Conservation (phyloP, 2,888 invertebrate species). For the Pteria penguin region DNA sequence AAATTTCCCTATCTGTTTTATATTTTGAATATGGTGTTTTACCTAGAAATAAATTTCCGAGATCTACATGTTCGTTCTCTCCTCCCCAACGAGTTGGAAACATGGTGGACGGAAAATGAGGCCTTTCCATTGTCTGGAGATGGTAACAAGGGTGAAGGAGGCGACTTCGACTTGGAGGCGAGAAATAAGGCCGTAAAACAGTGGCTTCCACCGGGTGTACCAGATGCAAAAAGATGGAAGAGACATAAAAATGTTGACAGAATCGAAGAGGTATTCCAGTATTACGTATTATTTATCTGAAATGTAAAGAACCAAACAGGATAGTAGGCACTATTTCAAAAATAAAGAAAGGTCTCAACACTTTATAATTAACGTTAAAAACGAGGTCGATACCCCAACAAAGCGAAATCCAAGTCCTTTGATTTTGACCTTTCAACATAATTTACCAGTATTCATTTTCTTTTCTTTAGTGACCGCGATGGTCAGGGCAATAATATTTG, state of each 20-base stretch:
- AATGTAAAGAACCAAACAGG: too few species aligned
- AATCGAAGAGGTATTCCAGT: slow-evolving; percentile 32
- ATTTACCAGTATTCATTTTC: too few species aligned
- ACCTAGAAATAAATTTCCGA: slow-evolving; percentile 19
- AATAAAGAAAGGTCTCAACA: too few species aligned
- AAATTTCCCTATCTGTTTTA: slow-evolving; percentile 29
- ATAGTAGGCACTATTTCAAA: too few species aligned
- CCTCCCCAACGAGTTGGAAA: background rate
- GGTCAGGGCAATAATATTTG: too few species aligned
- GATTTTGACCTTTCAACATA: too few species aligned
- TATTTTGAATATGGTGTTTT: slow-evolving; percentile 23
- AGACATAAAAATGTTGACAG: slow-evolving; percentile 27
- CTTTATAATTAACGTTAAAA: too few species aligned
- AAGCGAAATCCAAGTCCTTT: too few species aligned
- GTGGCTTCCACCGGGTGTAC: slow-evolving; percentile 35
- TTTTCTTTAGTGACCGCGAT: too few species aligned
- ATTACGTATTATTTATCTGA: too few species aligned
- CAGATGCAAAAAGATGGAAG: slow-evolving; percentile 22
- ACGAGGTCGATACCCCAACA: too few species aligned
- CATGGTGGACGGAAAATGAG: slow-evolving; percentile 12
- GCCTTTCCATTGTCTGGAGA: slow-evolving; percentile 22
- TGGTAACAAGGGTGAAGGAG: slow-evolving; percentile 32
- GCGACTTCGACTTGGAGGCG: slow-evolving; percentile 29
- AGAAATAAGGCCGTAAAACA: slow-evolving; percentile 22
- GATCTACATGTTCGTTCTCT: slow-evolving; percentile 20